Percentiles rank a stretch among this genome's conserved stretches.
phyloP scores from a whole-genome alignment of 2,113 vertebrate genomes.

The Agapornis roseicollis region DNA sequence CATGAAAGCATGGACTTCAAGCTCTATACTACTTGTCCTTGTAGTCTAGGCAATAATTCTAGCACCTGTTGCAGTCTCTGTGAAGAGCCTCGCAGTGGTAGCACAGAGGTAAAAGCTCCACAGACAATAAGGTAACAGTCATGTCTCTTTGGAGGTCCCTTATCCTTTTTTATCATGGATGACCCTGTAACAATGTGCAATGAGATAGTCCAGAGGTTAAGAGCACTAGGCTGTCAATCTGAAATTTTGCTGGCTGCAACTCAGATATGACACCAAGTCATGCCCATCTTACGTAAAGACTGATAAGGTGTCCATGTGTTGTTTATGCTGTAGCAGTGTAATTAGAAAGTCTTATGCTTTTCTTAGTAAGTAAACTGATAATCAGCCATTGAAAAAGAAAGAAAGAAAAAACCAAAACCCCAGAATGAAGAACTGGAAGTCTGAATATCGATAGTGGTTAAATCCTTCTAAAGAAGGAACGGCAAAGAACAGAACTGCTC shows the following conservation, averaged over 20 bases:
- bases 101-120: background rate
- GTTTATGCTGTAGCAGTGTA: background rate
- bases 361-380: background rate
- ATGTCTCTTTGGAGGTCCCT: background rate
- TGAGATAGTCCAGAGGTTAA: background rate
- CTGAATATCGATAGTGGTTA: background rate
- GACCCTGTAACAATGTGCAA: conserved; percentile 58
- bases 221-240: background rate
- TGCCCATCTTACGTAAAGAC: conserved; percentile 28
- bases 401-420: background rate
- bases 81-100: background rate
- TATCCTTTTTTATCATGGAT: conserved; percentile 1
- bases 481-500: background rate
- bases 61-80: background rate
- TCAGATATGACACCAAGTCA: conserved; percentile 38
- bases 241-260: conserved; percentile 27
- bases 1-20: background rate
- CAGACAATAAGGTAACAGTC: background rate
- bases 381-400: background rate
- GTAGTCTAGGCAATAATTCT: background rate
- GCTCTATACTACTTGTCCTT: background rate
- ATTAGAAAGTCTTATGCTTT: background rate
- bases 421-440: background rate
- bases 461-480: background rate
- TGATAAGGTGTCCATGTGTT: background rate